These are phyloP conservation scores for Macroglossus sobrinus DNA, from an alignment of 2,113 vertebrate genomes.

Conservation along the genomic window DNA sequence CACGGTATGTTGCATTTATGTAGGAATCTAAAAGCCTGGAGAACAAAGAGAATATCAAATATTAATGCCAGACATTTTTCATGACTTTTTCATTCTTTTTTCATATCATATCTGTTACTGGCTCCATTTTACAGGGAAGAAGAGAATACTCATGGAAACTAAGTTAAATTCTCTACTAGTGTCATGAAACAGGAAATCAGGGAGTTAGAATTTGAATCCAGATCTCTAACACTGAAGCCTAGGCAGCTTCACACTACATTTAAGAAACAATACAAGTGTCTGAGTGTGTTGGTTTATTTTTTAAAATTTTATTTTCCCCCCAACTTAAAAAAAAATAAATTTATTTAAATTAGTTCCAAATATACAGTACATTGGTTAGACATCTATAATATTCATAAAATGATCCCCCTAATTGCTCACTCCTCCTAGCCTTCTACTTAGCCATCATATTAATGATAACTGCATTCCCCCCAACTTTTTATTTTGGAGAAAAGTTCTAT, in stretches of 20 bases:
- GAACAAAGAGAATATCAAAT: neutral
- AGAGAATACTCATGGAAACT: slow-evolving; percentile 18
- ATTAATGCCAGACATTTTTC: slow-evolving; percentile 6
- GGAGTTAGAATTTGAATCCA: slow-evolving; percentile 11
- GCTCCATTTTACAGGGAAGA: slow-evolving; percentile 24
- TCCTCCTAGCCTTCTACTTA: no score
- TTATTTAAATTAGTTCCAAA: no score
- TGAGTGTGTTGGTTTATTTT: slow-evolving; percentile 13
- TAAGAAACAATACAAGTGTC: neutral
- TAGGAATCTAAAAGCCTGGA: neutral
- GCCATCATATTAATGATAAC: no score
- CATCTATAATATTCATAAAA: no score
- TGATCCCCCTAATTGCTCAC: no score
- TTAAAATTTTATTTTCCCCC: neutral
- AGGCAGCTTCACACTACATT: neutral
- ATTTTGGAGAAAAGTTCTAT: neutral
- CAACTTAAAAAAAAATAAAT: neutral
- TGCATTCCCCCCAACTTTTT: neutral
- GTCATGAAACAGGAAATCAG: slow-evolving; percentile 29
- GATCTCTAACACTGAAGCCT: neutral
- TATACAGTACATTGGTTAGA: no score
- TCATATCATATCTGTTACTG: neutral
- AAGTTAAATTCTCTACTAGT: neutral
- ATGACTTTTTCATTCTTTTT: neutral
- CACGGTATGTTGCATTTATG: neutral